Percentiles rank a stretch among this genome's conserved stretches.
These are phyloP conservation scores for Catharus bicknelli DNA, from an alignment of 2,113 vertebrate genomes.

Conservation along the genomic window DNA sequence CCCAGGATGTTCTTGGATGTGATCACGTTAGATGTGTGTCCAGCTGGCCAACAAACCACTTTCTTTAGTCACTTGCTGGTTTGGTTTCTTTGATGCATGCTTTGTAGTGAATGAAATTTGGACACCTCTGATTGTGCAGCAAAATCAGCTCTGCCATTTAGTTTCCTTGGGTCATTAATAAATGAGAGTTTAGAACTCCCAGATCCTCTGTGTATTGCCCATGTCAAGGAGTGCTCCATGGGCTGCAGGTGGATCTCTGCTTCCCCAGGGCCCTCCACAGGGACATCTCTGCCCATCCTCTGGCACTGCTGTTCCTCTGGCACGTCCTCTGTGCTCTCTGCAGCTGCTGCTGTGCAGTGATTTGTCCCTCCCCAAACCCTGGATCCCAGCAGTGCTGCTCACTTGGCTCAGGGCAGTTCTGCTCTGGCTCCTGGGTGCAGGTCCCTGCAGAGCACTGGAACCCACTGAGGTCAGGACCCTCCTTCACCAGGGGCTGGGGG, in stretches of 20 bases:
- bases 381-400: neutral
- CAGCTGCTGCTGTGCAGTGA: neutral
- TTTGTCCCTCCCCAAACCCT: neutral
- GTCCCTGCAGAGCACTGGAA: too few species aligned
- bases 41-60: neutral
- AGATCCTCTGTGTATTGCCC: neutral
- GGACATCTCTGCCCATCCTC: neutral
- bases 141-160: neutral
- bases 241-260: neutral
- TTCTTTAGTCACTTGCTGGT: neutral
- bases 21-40: neutral
- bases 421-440: too few species aligned
- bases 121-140: neutral
- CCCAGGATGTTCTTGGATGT: fast-evolving
- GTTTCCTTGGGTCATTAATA: neutral
- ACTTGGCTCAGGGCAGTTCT: too few species aligned
- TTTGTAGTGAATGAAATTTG: neutral
- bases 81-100: neutral
- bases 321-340: neutral
- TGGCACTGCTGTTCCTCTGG: neutral
- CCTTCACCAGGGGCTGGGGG: fast-evolving
- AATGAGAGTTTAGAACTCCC: neutral
- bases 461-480: too few species aligned
- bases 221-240: neutral
- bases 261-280: neutral